A percentile compares a stretch with the other conserved stretches of the same genome.
Evolutionary conservation across 2,113 vertebrate genomes (phyloP).

Genomic region (Chloropsis hardwickii): DNA sequence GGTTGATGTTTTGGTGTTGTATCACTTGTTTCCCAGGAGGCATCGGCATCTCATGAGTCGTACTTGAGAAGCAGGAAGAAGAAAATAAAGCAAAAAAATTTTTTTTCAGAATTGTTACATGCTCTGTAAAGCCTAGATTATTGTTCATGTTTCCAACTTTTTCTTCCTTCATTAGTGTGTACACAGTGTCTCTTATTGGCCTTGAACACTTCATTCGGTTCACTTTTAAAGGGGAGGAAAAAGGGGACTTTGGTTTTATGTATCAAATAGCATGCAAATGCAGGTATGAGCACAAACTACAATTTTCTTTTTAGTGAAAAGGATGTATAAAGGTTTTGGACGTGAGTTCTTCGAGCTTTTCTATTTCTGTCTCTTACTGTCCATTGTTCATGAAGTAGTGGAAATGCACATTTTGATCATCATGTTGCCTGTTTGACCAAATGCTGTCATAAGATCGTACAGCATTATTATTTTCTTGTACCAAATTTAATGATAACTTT

Average conservation of each 20-base stretch:
- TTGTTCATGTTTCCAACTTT: background rate
- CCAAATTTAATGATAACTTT: conserved; percentile 5
- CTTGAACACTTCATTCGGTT: background rate
- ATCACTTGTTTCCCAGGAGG: background rate
- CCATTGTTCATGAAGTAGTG: conserved; percentile 12
- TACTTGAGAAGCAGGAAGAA: background rate
- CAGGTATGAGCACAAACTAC: conserved; percentile 4
- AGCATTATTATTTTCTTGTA: conserved; percentile 9
- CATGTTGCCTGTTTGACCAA: conserved; percentile 11
- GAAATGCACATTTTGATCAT: conserved; percentile 7
- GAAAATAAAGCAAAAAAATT: background rate
- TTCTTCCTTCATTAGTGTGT: background rate
- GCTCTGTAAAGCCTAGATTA: conserved; percentile 4
- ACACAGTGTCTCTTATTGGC: background rate
- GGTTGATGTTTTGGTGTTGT: background rate
- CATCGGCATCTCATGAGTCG: background rate
- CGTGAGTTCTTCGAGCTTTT: background rate
- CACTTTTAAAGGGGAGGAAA: conserved; percentile 4
- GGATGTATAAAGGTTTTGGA: background rate
- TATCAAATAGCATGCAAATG: conserved; percentile 19
- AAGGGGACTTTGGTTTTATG: background rate
- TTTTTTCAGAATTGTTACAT: background rate
- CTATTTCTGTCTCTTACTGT: conserved; percentile 20
- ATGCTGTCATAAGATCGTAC: conserved; percentile 16
- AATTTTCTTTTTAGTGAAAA: background rate